These are phyloP conservation scores for Camelus bactrianus DNA, from an alignment of 2,113 vertebrate species.

Conservation along the genomic window DNA sequence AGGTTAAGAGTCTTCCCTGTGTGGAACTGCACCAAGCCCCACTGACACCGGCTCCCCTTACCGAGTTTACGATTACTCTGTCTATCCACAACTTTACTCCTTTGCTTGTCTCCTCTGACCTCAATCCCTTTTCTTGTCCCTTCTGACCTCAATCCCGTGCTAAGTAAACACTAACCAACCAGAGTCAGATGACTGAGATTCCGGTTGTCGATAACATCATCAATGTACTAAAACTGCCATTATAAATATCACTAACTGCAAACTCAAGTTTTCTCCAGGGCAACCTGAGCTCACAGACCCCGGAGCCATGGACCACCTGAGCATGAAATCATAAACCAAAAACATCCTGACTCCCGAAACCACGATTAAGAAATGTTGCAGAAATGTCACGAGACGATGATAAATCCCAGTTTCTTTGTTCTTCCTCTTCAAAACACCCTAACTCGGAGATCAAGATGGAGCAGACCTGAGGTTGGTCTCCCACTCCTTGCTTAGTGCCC, in stretches of 20 bases:
- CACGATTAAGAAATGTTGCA: background rate
- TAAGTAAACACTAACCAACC: background rate
- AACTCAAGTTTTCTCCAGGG: background rate
- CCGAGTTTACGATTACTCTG: background rate
- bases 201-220: background rate
- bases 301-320: background rate
- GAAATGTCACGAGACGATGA: background rate
- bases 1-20: background rate
- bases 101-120: background rate
- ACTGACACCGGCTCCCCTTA: background rate
- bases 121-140: background rate
- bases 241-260: too few species aligned
- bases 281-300: background rate
- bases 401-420: background rate
- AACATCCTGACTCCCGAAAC: background rate
- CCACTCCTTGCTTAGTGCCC: background rate
- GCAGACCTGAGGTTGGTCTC: background rate
- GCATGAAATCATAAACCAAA: background rate
- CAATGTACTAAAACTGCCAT: too few species aligned
- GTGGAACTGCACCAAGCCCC: background rate
- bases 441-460: background rate
- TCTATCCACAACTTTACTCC: background rate
- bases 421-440: background rate
- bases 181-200: background rate
- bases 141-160: background rate